Conservation (phyloP, 1,140 invertebrate species). For the Asobara japonica region DNA sequence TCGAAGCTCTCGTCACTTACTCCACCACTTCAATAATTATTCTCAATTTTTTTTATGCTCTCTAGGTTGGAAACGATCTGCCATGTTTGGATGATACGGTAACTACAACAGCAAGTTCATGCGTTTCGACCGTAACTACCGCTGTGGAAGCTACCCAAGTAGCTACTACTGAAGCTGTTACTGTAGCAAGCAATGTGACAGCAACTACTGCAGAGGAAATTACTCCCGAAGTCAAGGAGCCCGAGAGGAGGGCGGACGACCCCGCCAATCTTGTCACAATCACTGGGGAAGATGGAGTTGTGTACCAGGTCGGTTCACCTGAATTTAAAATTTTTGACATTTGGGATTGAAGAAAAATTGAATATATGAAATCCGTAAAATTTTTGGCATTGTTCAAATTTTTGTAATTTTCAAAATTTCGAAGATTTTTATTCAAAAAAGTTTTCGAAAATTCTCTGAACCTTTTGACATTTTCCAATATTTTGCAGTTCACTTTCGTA, state of each 20-base stretch:
- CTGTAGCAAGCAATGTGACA: not conserved
- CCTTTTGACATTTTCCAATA: too few relatives aligned
- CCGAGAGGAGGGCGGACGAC: slow-evolving; percentile 52
- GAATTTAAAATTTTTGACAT: too few relatives aligned
- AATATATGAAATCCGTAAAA: too few relatives aligned
- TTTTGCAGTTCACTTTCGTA: too few relatives aligned
- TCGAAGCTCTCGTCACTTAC: too few relatives aligned
- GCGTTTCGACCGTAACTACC: not conserved
- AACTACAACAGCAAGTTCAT: slow-evolving; percentile 11
- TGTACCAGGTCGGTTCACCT: too few relatives aligned
- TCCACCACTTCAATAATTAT: too few relatives aligned
- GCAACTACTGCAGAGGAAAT: not conserved
- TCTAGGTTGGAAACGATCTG: slow-evolving; percentile 64
- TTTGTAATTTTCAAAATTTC: too few relatives aligned
- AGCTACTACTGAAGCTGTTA: not conserved
- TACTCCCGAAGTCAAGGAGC: slow-evolving; percentile 16
- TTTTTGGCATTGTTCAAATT: too few relatives aligned
- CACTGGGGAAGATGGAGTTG: slow-evolving; percentile 67
- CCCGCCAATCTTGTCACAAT: slow-evolving; percentile 64
- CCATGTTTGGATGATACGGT: slow-evolving; percentile 59
- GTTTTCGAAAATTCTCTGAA: too few relatives aligned
- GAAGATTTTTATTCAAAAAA: too few relatives aligned
- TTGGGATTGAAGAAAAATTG: too few relatives aligned
- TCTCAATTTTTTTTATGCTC: slow-evolving; percentile 47
- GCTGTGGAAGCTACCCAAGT: slow-evolving; percentile 28